These are phyloP conservation scores for Brachymystax lenok DNA, from an alignment of 2,797 vertebrate genomes.

Conservation along the genomic window DNA sequence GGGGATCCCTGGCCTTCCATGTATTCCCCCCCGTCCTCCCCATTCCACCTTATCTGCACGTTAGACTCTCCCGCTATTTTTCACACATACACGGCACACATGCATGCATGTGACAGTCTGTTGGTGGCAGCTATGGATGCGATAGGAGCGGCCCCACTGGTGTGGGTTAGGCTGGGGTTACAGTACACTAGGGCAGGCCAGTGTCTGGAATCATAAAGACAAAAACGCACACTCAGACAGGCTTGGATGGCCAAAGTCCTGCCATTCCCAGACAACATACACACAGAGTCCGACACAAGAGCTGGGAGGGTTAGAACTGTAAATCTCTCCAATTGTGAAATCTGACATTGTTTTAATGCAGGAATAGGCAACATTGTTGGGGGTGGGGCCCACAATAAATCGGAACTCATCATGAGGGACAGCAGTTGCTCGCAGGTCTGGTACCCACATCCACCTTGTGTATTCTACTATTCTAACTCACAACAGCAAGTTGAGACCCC, in stretches of 20 bases:
- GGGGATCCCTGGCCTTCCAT: conserved; percentile 31
- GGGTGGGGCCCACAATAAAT: too few species aligned
- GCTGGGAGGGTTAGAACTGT: not conserved
- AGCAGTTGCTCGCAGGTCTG: too few species aligned
- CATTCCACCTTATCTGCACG: too few species aligned
- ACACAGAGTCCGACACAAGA: not conserved
- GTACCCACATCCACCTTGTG: too few species aligned
- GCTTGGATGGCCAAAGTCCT: not conserved
- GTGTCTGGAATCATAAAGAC: not conserved
- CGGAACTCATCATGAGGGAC: too few species aligned
- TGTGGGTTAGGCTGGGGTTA: not conserved
- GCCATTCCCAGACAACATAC: not conserved
- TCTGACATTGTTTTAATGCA: not conserved
- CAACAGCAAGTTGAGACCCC: too few species aligned
- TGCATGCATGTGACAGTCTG: not conserved
- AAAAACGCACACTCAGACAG: not conserved
- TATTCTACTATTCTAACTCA: too few species aligned
- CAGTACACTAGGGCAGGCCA: not conserved
- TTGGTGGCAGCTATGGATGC: too few species aligned
- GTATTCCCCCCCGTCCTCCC: conserved; percentile 30
- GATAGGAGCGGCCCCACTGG: not conserved
- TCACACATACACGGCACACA: too few species aligned
- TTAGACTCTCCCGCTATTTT: too few species aligned
- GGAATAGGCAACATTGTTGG: too few species aligned
- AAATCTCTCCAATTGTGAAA: not conserved